Evolutionary conservation across 2,888 invertebrate genomes (phyloP), one percentile per base, ranked within the genome.

Genomic region (Phortica okadai): DNA sequence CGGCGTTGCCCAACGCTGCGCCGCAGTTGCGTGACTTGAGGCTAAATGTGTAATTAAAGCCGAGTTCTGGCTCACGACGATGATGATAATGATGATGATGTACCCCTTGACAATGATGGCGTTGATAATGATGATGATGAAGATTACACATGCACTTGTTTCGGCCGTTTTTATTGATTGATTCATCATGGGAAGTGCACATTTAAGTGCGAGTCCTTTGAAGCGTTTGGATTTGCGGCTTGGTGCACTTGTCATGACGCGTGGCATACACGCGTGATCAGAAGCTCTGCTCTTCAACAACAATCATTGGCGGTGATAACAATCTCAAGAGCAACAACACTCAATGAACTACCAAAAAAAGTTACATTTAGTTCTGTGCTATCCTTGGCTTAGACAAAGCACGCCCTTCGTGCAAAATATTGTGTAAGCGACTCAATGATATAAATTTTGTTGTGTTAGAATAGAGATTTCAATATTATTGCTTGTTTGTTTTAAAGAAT

Each of bases 191-290:
- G 69, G 73, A 59, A 73, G 21, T 41, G 41, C 44, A 67, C 44
- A 64, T 64, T 64, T 45, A 74, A 69, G 69, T 73, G n/a, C 58
- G 67, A 54, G 77, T 80, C 81, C 80, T 62, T 25, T 81, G 76
- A 54, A 77, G 74, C 74, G 74, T 66, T 66, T 80, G 78, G 83
- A 77, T 76, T 21, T 56, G 33, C 56, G n/a, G 69, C 16, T 83
- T 75, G 78, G 79, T 82, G 82, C 88, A 89, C 90, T 89, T 89
- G 90, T 84, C 77, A 5, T 74, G 89, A 82, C 89, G 89, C 89
- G 89, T 89, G 90, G 73, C 80, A 76, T 82, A 83, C 90, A 89
- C 90, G 89, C 89, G 88, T 54, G 6, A 33, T 50, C 10, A 50
- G 14, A 3, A 50, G 14, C 14, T 6, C 50, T 50, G 8, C 50